These are phyloP conservation scores for Misgurnus anguillicaudatus DNA, from an alignment of 2,113 vertebrate genomes.

Conservation along the genomic window DNA sequence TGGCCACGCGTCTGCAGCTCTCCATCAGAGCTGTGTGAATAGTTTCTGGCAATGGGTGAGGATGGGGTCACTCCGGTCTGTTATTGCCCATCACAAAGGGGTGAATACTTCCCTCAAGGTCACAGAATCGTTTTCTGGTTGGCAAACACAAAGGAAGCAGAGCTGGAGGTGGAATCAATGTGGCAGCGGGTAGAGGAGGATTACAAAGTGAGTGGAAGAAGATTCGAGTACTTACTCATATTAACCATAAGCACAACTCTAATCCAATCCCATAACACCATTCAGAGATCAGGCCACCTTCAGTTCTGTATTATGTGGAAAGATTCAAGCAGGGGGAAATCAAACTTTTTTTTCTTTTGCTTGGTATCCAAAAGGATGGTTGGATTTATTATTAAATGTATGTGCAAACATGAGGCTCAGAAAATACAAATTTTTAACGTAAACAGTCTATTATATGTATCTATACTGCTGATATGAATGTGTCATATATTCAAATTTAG, in stretches of 20 bases:
- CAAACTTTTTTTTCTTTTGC: neutral
- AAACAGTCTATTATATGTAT: too few relatives aligned
- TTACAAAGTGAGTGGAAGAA: constrained; percentile 43
- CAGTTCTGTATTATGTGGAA: constrained; percentile 35
- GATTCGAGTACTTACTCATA: constrained; percentile 47
- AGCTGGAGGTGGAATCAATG: constrained; percentile 60
- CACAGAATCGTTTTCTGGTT: constrained; percentile 43
- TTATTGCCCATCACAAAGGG: constrained; percentile 61
- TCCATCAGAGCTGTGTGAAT: constrained; percentile 51
- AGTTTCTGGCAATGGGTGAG: constrained; percentile 58
- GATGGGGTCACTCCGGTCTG: constrained; percentile 62
- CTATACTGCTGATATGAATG: too few relatives aligned
- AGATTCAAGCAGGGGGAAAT: neutral
- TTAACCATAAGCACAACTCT: constrained; percentile 47
- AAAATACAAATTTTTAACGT: too few relatives aligned
- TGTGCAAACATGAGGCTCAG: too few relatives aligned
- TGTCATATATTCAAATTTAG: too few relatives aligned
- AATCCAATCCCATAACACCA: constrained; percentile 53
- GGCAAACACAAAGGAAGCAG: constrained; percentile 56
- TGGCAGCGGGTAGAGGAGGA: constrained; percentile 49
- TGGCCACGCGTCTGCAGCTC: constrained; percentile 47
- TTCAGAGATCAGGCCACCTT: constrained; percentile 48
- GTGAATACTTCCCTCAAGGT: constrained; percentile 62
- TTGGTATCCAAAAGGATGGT: too few relatives aligned
- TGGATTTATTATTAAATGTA: too few relatives aligned